Evolutionary conservation across 2,888 invertebrate genomes (phyloP).

Genomic region (Ectobius pallidus): DNA sequence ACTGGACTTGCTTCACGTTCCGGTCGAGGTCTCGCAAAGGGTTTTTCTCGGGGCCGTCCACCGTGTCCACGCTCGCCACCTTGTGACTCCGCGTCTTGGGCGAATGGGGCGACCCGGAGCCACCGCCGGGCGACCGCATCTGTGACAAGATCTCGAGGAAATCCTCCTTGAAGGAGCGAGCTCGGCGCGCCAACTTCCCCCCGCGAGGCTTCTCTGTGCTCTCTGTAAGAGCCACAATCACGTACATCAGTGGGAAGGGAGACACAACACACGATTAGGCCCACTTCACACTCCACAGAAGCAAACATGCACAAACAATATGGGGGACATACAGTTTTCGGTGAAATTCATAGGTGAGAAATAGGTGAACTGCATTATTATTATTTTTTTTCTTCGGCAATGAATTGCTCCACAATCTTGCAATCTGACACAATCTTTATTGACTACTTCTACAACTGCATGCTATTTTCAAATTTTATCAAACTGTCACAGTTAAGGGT

Average conservation of each 20-base stretch:
- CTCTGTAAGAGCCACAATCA: conserved; percentile 31
- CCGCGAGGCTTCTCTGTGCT: conserved; percentile 63
- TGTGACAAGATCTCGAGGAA: conserved; percentile 88
- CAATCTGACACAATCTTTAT: no score
- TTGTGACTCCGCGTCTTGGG: conserved; percentile 55
- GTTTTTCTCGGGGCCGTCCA: conserved; percentile 64
- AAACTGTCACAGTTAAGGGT: no score
- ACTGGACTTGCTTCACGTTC: conserved; percentile 73
- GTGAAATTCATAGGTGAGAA: no score
- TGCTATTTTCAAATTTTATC: no score
- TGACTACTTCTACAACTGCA: no score
- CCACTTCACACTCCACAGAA: no score
- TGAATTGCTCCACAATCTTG: no score
- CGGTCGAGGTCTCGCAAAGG: conserved; percentile 75
- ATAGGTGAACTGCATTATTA: no score
- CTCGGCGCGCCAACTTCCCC: conserved; percentile 84
- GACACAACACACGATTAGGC: neutral
- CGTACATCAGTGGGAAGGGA: conserved; percentile 26
- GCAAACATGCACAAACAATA: no score
- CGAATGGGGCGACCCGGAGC: conserved; percentile 54
- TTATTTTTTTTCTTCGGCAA: no score
- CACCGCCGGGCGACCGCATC: conserved; percentile 77
- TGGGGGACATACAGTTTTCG: no score
- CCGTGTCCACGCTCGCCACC: conserved; percentile 56
- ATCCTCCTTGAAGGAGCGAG: conserved; percentile 92